phyloP scores from a whole-genome alignment of 2,797 vertebrate species.

The Dallia pectoralis region DNA sequence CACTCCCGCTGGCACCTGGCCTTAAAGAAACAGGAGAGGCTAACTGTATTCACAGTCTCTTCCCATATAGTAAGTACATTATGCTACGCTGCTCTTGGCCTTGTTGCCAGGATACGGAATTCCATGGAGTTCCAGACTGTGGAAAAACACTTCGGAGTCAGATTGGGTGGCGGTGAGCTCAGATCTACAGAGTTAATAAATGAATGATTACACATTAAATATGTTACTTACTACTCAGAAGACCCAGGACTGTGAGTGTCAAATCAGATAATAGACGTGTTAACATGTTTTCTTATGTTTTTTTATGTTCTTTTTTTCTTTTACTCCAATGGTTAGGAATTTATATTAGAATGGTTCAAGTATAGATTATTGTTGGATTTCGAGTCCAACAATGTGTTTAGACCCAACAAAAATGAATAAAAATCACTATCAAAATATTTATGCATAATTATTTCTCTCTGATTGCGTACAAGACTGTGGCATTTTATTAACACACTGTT shows the following conservation, averaged over 20 bases:
- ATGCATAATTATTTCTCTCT: neutral
- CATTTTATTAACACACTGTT: neutral
- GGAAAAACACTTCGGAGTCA: conserved; percentile 28
- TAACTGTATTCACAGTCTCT: neutral
- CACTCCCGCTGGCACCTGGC: neutral
- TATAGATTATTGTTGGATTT: too few relatives aligned
- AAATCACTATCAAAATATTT: too few relatives aligned
- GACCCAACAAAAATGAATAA: too few relatives aligned
- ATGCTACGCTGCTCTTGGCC: conserved; percentile 3
- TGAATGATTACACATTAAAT: neutral
- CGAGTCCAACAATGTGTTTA: too few relatives aligned
- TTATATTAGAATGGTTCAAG: too few relatives aligned
- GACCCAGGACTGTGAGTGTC: neutral
- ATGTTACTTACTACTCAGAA: neutral
- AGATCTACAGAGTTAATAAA: neutral
- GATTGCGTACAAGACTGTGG: neutral
- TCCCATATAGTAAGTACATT: neutral
- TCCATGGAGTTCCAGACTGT: conserved; percentile 30
- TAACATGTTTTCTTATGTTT: neutral
- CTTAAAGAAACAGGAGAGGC: neutral
- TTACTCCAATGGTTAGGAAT: too few relatives aligned
- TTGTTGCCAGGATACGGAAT: conserved; percentile 43
- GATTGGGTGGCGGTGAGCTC: conserved; percentile 11
- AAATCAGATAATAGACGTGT: neutral
- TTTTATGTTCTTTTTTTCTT: too few relatives aligned